Percentiles rank a stretch among this genome's conserved stretches.
These are phyloP conservation scores for Cataglyphis rosenhaueri DNA, from an alignment of 2,888 invertebrate genomes.

Conservation along the genomic window DNA sequence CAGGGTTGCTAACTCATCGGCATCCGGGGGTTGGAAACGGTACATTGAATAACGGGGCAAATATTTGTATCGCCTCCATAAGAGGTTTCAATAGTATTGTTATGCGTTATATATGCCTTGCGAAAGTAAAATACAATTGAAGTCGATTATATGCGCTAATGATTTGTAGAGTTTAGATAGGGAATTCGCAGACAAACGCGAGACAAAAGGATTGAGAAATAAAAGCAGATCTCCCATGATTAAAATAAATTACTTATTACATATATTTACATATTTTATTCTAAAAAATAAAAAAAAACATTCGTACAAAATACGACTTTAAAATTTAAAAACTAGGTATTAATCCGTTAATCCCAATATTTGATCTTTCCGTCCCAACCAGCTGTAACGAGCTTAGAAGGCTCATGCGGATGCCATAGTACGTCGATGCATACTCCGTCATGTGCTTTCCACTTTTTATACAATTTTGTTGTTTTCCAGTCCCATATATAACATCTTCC, in stretches of 20 bases:
- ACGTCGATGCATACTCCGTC: slow-evolving; percentile 98
- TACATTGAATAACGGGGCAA: not conserved
- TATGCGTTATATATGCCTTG: not conserved
- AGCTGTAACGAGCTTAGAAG: slow-evolving; percentile 98
- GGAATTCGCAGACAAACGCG: not conserved
- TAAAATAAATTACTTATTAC: slow-evolving; percentile 21
- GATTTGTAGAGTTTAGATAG: not conserved
- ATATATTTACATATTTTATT: not conserved
- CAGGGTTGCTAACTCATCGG: slow-evolving; percentile 23
- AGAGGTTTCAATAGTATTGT: slow-evolving; percentile 1
- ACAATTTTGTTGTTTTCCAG: slow-evolving; percentile 99
- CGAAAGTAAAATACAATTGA: not conserved
- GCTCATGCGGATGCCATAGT: slow-evolving; percentile 99
- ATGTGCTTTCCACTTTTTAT: slow-evolving; percentile 99
- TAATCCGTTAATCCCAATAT: slow-evolving; percentile 97
- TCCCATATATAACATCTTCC: slow-evolving; percentile 99
- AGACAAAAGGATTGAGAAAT: not conserved
- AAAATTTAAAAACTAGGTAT: not conserved
- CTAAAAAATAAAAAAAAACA: slow-evolving; percentile 10
- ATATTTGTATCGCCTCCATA: slow-evolving; percentile 3
- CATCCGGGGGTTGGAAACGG: not conserved
- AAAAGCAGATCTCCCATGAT: not conserved
- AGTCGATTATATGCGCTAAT: not conserved
- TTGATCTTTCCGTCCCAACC: slow-evolving; percentile 99
- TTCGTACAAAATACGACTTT: not conserved